Evolutionary conservation across 1,140 invertebrate genomes (phyloP).

Genomic region (Procambarus clarkii): DNA sequence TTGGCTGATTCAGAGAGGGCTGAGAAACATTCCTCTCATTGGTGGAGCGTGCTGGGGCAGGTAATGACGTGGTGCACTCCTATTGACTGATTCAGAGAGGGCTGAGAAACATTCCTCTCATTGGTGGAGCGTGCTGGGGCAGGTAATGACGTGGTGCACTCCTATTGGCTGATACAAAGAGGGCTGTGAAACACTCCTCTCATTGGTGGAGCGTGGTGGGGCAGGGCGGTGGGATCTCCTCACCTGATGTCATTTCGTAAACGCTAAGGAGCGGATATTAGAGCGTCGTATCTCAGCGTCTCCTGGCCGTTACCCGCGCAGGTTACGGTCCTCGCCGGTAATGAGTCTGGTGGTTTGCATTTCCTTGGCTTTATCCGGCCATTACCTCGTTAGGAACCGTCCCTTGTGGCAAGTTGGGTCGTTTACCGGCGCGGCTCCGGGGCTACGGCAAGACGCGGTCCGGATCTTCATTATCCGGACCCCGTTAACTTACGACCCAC

Average conservation of each 20-base stretch:
- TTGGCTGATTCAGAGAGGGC: too few relatives aligned
- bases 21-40: background rate
- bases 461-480: slow-evolving; percentile 3
- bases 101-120: background rate
- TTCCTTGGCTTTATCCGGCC: slow-evolving; percentile 12
- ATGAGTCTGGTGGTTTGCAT: slow-evolving; percentile 45
- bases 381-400: slow-evolving; percentile 32
- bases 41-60: background rate
- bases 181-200: background rate
- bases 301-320: background rate
- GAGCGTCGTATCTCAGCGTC: slow-evolving; percentile 36
- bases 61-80: background rate
- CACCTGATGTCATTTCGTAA: background rate
- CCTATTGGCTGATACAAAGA: too few relatives aligned
- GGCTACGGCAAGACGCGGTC: background rate
- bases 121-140: too few relatives aligned
- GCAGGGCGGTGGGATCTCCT: background rate
- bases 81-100: background rate
- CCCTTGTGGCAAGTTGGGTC: slow-evolving; percentile 27
- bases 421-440: background rate
- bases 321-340: slow-evolving; percentile 24
- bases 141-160: too few relatives aligned
- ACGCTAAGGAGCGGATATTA: slow-evolving; percentile 22
- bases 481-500: background rate
- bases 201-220: background rate